phyloP scores from a whole-genome alignment of 2,113 vertebrate species.

The Aramus guarauna region DNA sequence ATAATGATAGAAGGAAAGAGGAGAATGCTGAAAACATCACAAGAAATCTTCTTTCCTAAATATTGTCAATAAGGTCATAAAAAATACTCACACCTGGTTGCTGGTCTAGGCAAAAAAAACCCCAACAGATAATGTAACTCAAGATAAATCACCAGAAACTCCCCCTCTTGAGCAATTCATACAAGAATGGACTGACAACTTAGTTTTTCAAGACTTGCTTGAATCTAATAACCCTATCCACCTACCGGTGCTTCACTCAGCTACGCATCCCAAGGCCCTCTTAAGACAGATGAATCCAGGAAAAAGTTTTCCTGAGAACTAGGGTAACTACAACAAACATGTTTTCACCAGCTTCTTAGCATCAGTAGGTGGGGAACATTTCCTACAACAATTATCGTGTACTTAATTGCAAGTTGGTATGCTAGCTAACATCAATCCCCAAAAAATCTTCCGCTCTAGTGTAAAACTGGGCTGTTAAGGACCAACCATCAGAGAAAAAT shows the following conservation, averaged over 20 bases:
- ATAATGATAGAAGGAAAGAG: neutral
- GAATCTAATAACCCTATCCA: neutral
- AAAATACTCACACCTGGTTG: neutral
- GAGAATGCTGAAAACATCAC: neutral
- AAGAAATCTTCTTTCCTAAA: neutral
- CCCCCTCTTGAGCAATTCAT: neutral
- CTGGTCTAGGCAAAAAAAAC: neutral
- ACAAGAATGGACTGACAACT: neutral
- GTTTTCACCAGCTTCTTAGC: neutral
- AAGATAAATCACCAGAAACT: neutral
- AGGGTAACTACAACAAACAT: neutral
- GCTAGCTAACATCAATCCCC: rapidly evolving
- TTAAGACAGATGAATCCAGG: neutral
- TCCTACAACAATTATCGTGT: neutral
- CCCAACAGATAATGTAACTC: rapidly evolving
- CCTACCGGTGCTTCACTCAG: neutral
- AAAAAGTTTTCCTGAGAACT: neutral
- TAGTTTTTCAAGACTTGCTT: neutral
- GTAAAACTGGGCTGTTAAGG: neutral
- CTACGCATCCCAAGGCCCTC: neutral
- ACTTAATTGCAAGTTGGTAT: neutral
- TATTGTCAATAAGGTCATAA: neutral
- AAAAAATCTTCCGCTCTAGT: neutral
- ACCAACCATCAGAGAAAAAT: neutral
- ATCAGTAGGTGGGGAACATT: neutral